These are phyloP conservation scores for Caranx ignobilis DNA, from an alignment of 2,113 vertebrate genomes.

Conservation along the genomic window DNA sequence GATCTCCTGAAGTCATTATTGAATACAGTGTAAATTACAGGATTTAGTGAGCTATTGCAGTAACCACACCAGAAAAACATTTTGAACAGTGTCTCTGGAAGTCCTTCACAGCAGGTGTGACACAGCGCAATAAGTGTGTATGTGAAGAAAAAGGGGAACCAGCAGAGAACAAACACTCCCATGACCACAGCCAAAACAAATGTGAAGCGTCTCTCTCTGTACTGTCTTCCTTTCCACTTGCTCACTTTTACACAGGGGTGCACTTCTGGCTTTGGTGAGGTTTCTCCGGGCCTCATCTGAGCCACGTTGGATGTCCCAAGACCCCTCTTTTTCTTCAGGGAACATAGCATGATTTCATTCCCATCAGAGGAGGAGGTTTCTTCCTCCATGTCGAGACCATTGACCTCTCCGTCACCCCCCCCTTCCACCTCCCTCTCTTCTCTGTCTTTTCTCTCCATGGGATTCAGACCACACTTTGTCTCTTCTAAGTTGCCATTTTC, in stretches of 20 bases:
- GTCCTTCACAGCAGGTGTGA: constrained; percentile 71
- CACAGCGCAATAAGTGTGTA: constrained; percentile 91
- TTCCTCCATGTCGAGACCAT: constrained; percentile 68
- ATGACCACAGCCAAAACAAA: constrained; percentile 90
- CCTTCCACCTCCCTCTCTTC: constrained; percentile 43
- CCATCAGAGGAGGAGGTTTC: constrained; percentile 75
- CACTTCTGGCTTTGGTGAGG: constrained; percentile 76
- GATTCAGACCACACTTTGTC: constrained; percentile 73
- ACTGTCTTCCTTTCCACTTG: constrained; percentile 89
- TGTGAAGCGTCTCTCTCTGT: constrained; percentile 92
- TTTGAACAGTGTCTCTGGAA: constrained; percentile 91
- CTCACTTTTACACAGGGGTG: constrained; percentile 82
- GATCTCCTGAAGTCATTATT: constrained; percentile 93
- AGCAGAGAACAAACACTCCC: constrained; percentile 95
- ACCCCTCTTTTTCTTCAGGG: constrained; percentile 64
- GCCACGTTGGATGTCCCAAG: constrained; percentile 82
- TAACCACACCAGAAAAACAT: constrained; percentile 97
- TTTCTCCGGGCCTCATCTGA: constrained; percentile 87
- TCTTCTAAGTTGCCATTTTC: constrained; percentile 64
- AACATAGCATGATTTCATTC: constrained; percentile 68
- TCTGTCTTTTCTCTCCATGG: constrained; percentile 61
- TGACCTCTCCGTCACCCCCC: constrained; percentile 18
- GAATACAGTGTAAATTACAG: constrained; percentile 95
- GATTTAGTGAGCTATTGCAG: constrained; percentile 91
- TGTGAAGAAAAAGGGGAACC: constrained; percentile 98